A percentile compares a stretch with the other conserved stretches of the same genome.
Evolutionary conservation across 2,113 vertebrate species (phyloP).

Genomic region (Octodon degus): DNA sequence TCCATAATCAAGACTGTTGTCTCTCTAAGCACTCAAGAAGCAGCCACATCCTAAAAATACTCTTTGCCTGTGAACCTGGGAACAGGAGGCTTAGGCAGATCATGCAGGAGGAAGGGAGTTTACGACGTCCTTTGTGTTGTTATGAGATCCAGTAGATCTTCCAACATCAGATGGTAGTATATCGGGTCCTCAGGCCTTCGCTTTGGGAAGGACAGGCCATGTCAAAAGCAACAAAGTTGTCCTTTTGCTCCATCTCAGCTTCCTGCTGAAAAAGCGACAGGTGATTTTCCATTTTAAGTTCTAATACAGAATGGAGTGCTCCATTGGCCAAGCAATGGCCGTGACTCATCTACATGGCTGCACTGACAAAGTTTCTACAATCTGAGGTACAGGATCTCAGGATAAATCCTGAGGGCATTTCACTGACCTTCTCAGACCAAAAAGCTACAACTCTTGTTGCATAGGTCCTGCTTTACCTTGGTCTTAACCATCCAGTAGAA

Average conservation of each 20-base stretch:
- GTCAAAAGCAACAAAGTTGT: conserved; percentile 52
- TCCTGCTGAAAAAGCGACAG: conserved; percentile 52
- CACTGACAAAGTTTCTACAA: too few relatives aligned
- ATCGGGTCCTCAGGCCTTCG: not conserved
- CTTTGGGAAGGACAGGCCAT: not conserved
- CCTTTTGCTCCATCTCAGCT: conserved; percentile 37
- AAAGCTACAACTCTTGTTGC: too few relatives aligned
- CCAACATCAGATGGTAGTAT: not conserved
- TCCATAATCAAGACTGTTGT: not conserved
- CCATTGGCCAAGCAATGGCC: too few relatives aligned
- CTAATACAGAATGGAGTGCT: conserved; percentile 40
- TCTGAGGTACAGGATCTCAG: too few relatives aligned
- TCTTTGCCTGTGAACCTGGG: not conserved
- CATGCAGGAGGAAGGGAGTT: too few relatives aligned
- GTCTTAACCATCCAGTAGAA: too few relatives aligned
- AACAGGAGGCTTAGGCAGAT: not conserved
- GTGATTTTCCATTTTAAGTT: conserved; percentile 60
- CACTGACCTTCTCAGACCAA: too few relatives aligned
- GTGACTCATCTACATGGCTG: too few relatives aligned
- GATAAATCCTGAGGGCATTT: too few relatives aligned
- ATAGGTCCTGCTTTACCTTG: too few relatives aligned
- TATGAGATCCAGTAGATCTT: not conserved
- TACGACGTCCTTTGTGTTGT: not conserved
- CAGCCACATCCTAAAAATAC: not conserved
- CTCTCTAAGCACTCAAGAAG: not conserved